phyloP scores from a whole-genome alignment of 2,113 vertebrate species.

The Pungitius pungitius region DNA sequence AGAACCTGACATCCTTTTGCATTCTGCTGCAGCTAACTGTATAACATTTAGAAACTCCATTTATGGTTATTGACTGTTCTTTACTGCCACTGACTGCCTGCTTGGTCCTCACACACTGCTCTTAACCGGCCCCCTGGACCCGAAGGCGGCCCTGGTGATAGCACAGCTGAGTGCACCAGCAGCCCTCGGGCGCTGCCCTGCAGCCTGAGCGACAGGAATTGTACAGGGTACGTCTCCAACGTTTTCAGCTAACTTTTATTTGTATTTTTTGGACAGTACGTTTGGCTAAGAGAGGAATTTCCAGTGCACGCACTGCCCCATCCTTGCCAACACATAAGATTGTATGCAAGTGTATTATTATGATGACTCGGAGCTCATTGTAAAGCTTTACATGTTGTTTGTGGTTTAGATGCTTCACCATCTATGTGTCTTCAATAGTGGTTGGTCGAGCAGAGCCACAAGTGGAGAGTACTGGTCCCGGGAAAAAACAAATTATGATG shows the following conservation, averaged over 20 bases:
- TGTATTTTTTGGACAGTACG: not conserved
- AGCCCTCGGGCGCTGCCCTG: too few species aligned
- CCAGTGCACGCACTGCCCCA: not conserved
- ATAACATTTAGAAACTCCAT: not conserved
- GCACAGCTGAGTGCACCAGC: too few species aligned
- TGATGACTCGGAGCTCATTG: not conserved
- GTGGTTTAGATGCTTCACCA: not conserved
- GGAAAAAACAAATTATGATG: constrained; percentile 44
- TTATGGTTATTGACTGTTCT: not conserved
- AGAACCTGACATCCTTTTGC: not conserved
- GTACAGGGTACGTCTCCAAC: too few species aligned
- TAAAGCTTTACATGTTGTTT: not conserved
- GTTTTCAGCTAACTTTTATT: not conserved
- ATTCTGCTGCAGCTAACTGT: not conserved
- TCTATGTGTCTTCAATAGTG: constrained; percentile 4
- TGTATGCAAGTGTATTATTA: not conserved
- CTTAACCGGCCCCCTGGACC: too few species aligned
- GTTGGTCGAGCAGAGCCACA: constrained; percentile 5
- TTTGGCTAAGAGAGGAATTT: not conserved
- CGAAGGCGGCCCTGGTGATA: too few species aligned
- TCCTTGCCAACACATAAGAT: not conserved
- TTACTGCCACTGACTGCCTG: too few species aligned
- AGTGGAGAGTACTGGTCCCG: constrained; percentile 21
- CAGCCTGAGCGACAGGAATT: too few species aligned
- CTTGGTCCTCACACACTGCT: too few species aligned